phyloP scores from a whole-genome alignment of 2,797 vertebrate genomes.

The Rhabdophis nuchalis region DNA sequence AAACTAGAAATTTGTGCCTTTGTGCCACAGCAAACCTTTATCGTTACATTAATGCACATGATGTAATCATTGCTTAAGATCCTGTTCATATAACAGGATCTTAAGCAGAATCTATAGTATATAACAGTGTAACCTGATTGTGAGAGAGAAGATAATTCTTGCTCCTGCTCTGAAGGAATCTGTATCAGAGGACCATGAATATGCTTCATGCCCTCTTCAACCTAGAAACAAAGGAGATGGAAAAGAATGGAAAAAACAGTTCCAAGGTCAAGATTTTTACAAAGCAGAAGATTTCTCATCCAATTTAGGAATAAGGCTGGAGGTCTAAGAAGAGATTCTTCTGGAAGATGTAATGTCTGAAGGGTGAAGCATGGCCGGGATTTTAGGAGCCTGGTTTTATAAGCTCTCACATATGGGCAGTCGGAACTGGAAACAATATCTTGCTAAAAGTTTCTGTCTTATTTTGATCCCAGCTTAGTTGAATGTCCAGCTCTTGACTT shows the following conservation, averaged over 20 bases:
- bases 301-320: not conserved
- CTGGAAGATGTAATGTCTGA: not conserved
- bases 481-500: not conserved
- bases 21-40: constrained; percentile 1
- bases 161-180: not conserved
- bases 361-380: not conserved
- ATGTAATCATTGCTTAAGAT: not conserved
- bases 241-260: not conserved
- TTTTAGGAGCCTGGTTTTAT: not conserved
- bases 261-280: not conserved
- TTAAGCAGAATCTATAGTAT: not conserved
- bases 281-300: not conserved
- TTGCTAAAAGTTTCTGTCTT: not conserved
- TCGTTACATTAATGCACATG: not conserved
- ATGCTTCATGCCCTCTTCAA: not conserved
- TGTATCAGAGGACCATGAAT: not conserved
- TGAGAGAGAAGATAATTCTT: not conserved
- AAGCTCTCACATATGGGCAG: not conserved
- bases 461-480: not conserved
- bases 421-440: not conserved
- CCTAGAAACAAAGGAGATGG: not conserved
- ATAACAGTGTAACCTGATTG: not conserved
- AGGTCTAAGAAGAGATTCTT: not conserved
- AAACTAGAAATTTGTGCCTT: not conserved
- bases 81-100: not conserved